phyloP scores from a whole-genome alignment of 2,888 invertebrate genomes.

The Plagiodera versicolora region DNA sequence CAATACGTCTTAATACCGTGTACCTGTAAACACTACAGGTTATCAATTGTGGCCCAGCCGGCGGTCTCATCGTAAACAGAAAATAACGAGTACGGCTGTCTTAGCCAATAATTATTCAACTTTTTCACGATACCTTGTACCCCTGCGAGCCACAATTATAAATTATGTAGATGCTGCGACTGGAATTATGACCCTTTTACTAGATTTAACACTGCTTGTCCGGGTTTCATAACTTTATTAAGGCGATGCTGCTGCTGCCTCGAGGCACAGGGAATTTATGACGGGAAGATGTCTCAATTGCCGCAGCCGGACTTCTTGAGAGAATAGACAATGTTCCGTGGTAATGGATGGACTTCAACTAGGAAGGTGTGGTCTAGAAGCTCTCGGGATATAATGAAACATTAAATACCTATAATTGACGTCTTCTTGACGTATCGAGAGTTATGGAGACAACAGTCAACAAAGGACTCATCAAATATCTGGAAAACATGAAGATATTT shows the following conservation, averaged over 20 bases:
- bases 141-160: constrained; percentile 36
- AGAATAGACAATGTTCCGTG: not conserved
- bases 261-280: constrained; percentile 19
- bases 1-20: constrained; percentile 36
- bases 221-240: constrained; percentile 31
- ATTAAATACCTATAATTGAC: too few relatives aligned
- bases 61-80: constrained; percentile 48
- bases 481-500: too few relatives aligned
- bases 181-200: constrained; percentile 41
- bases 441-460: too few relatives aligned
- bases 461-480: too few relatives aligned
- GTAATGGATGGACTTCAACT: not conserved
- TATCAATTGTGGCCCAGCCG: constrained; percentile 51
- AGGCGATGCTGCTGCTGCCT: constrained; percentile 23
- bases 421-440: too few relatives aligned
- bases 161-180: constrained; percentile 41
- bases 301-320: not conserved
- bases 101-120: constrained; percentile 51
- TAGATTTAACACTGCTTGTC: constrained; percentile 43
- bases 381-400: not conserved
- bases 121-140: constrained; percentile 45
- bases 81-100: constrained; percentile 49
- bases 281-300: constrained; percentile 14
- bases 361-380: not conserved
- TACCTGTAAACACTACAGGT: constrained; percentile 51